Base-by-base conservation (phyloP, 2,888 invertebrate genomes). In the Drosophila macrospina region DNA sequence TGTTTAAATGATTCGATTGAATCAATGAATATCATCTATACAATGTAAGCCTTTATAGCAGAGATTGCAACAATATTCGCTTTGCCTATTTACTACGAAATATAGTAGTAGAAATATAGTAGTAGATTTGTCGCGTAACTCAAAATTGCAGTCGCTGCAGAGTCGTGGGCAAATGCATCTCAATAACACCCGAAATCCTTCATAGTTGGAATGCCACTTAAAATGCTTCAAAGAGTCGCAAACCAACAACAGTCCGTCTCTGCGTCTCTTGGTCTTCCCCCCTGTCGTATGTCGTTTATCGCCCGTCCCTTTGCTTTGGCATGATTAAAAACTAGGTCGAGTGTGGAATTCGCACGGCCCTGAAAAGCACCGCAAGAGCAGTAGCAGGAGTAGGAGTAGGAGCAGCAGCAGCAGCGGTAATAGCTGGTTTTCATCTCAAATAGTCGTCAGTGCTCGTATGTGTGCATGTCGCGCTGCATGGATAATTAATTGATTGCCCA, bases 401-500 rank as follows among this genome's bases (percentile, higher is more conserved):
- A n/a, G 11, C 16, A 20, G 36, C 16, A 45, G 37, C 24, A 39
- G 20, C 26, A 26, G 44, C 11, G 41, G 41, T 41, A 11, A 16
- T 50, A 32, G 20, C 54, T 32, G 32, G 20, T 60, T 47, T 32
- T 15, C 28, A 60, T 28, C 48, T 54, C 36, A 42, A 13, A 36
- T 60, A 44, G 32, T 41, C 24, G 30, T 11, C 34, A 41, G 37
- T 13, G 20, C 28, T 36, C 32, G 13, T 26, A 16, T 16, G 32
- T 26, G 16, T 52, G 59, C n/a, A 45, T 63, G 54, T 66, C 59
- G 65, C 66, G 50, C 44, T 26, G 57, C 52, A 51, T 69, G 74
- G 70, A 76, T 74, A 84, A 86, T 85, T 82, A 87, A 85, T 87
- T 85, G 82, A 82, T 87, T 85, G 75, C 54, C 75, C 69, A 65